Evolutionary conservation across 1,140 invertebrate species (phyloP).

Genomic region (Ectropis grisescens): DNA sequence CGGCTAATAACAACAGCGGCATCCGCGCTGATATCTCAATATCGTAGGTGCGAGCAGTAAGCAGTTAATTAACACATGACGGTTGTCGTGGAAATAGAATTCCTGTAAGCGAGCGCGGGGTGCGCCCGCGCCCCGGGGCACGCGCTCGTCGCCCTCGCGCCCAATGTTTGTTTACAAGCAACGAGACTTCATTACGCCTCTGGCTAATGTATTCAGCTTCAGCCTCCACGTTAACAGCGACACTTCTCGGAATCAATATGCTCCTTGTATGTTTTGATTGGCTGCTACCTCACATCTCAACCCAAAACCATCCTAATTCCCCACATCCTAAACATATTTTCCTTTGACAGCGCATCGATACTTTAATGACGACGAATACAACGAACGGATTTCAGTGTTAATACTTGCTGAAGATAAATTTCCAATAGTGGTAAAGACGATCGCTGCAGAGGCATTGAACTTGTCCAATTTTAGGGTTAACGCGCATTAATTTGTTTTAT

Average conservation of each 20-base stretch:
- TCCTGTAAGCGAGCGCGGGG: conserved; percentile 49
- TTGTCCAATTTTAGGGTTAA: conserved; percentile 68
- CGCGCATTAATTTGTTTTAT: conserved; percentile 66
- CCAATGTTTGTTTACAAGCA: conserved; percentile 65
- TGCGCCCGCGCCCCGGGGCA: conserved; percentile 50
- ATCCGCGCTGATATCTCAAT: conserved; percentile 65
- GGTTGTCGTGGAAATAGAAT: conserved; percentile 67
- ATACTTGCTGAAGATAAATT: conserved; percentile 61
- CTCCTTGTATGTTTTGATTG: conserved; percentile 70
- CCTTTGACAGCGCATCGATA: conserved; percentile 13
- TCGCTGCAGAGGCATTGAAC: conserved; percentile 67
- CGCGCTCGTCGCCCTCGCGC: conserved; percentile 18
- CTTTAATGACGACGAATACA: conserved; percentile 65
- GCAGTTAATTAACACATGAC: conserved; percentile 67
- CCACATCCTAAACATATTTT: conserved; percentile 40
- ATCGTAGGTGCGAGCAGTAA: conserved; percentile 63
- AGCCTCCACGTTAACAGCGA: conserved; percentile 68
- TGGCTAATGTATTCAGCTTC: conserved; percentile 69
- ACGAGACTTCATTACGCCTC: conserved; percentile 68
- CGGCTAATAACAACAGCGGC: conserved; percentile 65
- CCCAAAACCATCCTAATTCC: conserved; percentile 30
- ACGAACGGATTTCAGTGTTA: conserved; percentile 67
- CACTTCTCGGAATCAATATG: conserved; percentile 70
- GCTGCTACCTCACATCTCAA: conserved; percentile 26
- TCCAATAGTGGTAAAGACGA: conserved; percentile 66